A percentile compares a stretch with the other conserved stretches of the same genome.
These are phyloP conservation scores for Ephestia elutella DNA, from an alignment of 1,140 invertebrate genomes.

Conservation along the genomic window DNA sequence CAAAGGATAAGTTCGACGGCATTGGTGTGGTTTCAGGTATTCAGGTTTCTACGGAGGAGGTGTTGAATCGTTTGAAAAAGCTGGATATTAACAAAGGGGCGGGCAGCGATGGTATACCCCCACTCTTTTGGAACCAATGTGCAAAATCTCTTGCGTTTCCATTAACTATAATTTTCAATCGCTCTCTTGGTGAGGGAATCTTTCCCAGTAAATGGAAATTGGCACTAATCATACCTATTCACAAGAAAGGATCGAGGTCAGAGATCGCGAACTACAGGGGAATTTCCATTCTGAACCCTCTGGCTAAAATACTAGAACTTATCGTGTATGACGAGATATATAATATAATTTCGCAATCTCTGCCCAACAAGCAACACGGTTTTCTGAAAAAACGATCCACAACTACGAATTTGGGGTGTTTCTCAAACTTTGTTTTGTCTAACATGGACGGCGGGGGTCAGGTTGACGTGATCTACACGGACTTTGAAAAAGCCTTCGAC, in stretches of 20 bases:
- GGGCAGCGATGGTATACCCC: not conserved
- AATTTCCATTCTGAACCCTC: not conserved
- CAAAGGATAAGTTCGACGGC: not conserved
- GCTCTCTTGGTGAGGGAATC: not conserved
- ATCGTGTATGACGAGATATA: not conserved
- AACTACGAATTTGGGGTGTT: not conserved
- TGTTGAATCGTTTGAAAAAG: not conserved
- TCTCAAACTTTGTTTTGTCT: constrained; percentile 1
- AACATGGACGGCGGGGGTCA: constrained; percentile 8
- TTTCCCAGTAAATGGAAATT: not conserved
- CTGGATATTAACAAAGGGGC: not conserved
- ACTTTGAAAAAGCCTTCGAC: constrained; percentile 31
- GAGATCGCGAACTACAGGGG: not conserved
- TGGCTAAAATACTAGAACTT: not conserved
- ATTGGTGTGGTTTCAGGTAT: not conserved
- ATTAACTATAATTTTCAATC: not conserved
- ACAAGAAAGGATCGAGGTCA: not conserved
- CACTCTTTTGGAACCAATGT: not conserved
- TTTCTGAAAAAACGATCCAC: not conserved
- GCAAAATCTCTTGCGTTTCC: not conserved
- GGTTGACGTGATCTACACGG: constrained; percentile 20
- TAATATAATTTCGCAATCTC: not conserved
- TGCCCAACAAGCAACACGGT: not conserved
- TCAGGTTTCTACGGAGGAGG: not conserved
- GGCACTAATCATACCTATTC: not conserved